Base-by-base conservation (phyloP, 2,888 invertebrate genomes). In the Galeopsomyia nigrocyanea region DNA sequence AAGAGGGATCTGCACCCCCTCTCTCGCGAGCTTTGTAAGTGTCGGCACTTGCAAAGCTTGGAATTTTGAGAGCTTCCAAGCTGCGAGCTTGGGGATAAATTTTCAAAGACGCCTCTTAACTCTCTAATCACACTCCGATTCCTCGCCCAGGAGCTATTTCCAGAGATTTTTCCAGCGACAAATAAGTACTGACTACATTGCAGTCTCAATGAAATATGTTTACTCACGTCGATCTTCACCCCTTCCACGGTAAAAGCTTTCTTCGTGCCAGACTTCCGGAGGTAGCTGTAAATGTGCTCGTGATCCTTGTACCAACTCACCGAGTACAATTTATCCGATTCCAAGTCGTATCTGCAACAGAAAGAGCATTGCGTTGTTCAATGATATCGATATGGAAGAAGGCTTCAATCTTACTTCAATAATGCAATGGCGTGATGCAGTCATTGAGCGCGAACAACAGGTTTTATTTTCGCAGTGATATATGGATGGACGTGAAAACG, bases 241-340 rank as follows among this genome's bases (percentile, higher is more conserved):
- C 78, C 77, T 3, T 69, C 72, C 7, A 72, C 46, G 9, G 31
- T 2, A 39, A 56, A 71, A 26, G 53, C 62, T 14, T 71, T 70
- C 50, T 77, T 67, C 16, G 71, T 71, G 6, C 17, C 16, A 1
- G 81, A 81, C 69, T 81, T 82, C 69, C 82, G 82, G 22, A 87
- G 84, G 79, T 85, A 88, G 76, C 87, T 85, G 82, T 87, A 88
- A 82, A 88, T 88, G 80, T 88, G 88, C 76, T 87, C 87, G 79
- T 87, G 83, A 79, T 88, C 88, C 80, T 88, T 88, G 82, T 88
- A 88, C 88, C 88, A 88, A 68, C 87, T 85, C 64, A 88, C 86
- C n/a, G 87, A 83, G 82, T 88, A 88, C 49, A 88, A 82, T 67
- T 82, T 83, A 71, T 87, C 87, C 67, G 80, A 79, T 70, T 84